These are phyloP conservation scores for Scolopax mira DNA, from an alignment of 2,113 vertebrate species.

Conservation along the genomic window DNA sequence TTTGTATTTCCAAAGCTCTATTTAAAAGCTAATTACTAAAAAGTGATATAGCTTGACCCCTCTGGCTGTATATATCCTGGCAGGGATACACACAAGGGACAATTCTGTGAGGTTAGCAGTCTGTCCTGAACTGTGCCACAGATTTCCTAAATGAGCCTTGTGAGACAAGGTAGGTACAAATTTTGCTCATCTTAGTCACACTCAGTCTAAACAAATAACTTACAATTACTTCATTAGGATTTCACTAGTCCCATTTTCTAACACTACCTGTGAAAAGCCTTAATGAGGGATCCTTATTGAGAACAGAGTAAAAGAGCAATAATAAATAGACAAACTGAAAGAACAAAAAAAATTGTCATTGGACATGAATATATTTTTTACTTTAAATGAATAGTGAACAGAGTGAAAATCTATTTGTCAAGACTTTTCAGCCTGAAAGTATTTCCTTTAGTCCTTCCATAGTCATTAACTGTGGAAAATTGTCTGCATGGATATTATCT, in stretches of 20 bases:
- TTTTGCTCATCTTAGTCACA: background rate
- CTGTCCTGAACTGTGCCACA: background rate
- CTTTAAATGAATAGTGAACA: background rate
- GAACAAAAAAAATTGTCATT: background rate
- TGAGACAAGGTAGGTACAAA: background rate
- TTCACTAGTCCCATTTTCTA: background rate
- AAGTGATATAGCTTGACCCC: slow-evolving; percentile 20
- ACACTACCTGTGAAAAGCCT: background rate
- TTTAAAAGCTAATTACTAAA: slow-evolving; percentile 23
- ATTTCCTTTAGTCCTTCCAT: background rate
- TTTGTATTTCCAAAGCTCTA: background rate
- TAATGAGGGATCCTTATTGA: background rate
- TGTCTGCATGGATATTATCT: background rate
- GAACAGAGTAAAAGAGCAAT: background rate
- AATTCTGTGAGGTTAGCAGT: background rate
- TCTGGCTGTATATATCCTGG: background rate
- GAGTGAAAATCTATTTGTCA: background rate
- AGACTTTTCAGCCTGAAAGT: background rate
- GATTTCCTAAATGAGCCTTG: background rate
- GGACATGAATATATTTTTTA: background rate
- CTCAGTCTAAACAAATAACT: slow-evolving; percentile 5
- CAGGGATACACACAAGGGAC: background rate
- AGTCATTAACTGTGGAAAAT: background rate
- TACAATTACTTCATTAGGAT: background rate
- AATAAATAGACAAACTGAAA: background rate